These are phyloP conservation scores for Catharus minimus DNA, from an alignment of 2,113 vertebrate species.

Conservation along the genomic window DNA sequence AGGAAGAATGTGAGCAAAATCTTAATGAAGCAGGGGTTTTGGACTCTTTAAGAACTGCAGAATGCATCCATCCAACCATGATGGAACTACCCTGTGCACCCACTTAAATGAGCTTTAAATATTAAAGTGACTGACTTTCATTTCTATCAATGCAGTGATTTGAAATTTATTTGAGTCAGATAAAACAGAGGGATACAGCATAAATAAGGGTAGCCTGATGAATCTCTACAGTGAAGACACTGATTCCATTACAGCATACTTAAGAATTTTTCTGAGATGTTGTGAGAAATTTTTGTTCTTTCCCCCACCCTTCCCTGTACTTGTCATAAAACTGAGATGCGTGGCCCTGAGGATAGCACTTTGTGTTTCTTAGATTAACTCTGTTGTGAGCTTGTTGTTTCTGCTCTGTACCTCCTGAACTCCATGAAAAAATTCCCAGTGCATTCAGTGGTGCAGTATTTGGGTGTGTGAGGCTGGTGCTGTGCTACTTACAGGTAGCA, in stretches of 20 bases:
- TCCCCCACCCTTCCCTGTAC: rapidly evolving
- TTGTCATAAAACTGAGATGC: background rate
- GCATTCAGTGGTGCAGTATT: background rate
- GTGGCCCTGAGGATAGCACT: background rate
- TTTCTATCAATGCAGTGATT: background rate
- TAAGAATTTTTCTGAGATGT: background rate
- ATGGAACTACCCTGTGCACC: background rate
- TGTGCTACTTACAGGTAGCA: background rate
- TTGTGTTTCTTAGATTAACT: background rate
- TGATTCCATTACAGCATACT: background rate
- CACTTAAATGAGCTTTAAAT: background rate
- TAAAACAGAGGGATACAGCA: background rate
- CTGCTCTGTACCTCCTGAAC: background rate
- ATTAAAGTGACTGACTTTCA: background rate
- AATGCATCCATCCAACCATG: background rate
- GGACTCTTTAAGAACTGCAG: background rate
- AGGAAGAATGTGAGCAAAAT: background rate
- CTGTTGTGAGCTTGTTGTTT: background rate
- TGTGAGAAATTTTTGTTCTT: background rate
- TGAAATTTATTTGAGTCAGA: background rate
- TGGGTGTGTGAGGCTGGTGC: background rate
- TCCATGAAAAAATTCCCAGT: background rate
- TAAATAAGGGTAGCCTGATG: background rate
- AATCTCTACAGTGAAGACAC: background rate
- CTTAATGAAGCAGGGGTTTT: background rate